Evolutionary conservation across 2,113 vertebrate genomes (phyloP).

Genomic region (rabbit (Oryctolagus cuniculus)): mOryCun1.1 NC_091447.1:24995501-24996000

Average conservation of each 20-base stretch:
- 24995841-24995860: background rate
- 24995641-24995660: background rate
- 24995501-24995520: no score
- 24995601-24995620: background rate
- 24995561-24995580: background rate
- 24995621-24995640: background rate
- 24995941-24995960: conserved; percentile 9
- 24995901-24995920: conserved; percentile 32
- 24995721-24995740: conserved; percentile 62
- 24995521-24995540: no score
- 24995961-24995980: background rate
- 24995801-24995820: conserved; percentile 8
- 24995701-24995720: background rate
- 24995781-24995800: conserved; percentile 49
- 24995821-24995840: background rate
- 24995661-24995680: background rate
- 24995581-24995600: background rate
- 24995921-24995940: conserved; percentile 7
- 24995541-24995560: background rate
- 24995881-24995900: conserved; percentile 1
- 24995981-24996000: background rate
- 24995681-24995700: background rate
- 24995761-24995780: conserved; percentile 23
- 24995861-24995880: background rate
- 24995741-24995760: conserved; percentile 54